Evolutionary conservation across 2,797 vertebrate species (phyloP), one percentile per base, ranked within the genome.

Genomic region (Falco concolor): DNA sequence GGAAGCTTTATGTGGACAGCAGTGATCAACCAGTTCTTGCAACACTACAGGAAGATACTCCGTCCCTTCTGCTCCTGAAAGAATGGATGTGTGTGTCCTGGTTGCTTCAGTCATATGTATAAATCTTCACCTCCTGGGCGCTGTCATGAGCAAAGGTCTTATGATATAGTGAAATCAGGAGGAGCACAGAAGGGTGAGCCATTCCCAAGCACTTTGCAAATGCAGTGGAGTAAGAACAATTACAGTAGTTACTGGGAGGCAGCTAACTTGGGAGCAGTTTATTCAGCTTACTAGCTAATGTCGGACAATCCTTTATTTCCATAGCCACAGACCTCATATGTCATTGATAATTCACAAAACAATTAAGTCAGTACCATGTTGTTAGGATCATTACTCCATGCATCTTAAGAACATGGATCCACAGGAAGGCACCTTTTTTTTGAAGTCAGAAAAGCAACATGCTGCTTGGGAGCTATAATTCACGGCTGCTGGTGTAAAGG

Each of bases 21-120:
- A 25, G 40, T 1, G 5, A 50, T 40, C 45, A 44, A 13, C 8
- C 40, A 16, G 63, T 27, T 65, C 32, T 23, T 24, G 67, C 76
- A 64, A 10, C 4, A 4, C 27, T 19, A 1, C 44, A 13, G 40
- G 17, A 60, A 70, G 24, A 9, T 8, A 15, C 13, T 68, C 63
- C 42, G 9, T 56, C 42, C 56, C 52, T n/a, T 40, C 54, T 21
- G 40, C 11, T n/a, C 28, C 42, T 22, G 49, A 44, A 54, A 42
- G 28, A n/a, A 32, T 1, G 8, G 25, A 3, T 1, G 0, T 3
- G 30, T 19, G 47, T 6, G 24, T 73, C 79, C 49, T 0, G 0
- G 44, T n/a, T 2, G 36, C 61, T 92, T 22, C 64, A 42, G 44
- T 45, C 27, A 2, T 3, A 16, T 1, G 22, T 8, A 5, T 28